phyloP scores from a whole-genome alignment of 2,113 vertebrate species.

The Sialia sialis region DNA sequence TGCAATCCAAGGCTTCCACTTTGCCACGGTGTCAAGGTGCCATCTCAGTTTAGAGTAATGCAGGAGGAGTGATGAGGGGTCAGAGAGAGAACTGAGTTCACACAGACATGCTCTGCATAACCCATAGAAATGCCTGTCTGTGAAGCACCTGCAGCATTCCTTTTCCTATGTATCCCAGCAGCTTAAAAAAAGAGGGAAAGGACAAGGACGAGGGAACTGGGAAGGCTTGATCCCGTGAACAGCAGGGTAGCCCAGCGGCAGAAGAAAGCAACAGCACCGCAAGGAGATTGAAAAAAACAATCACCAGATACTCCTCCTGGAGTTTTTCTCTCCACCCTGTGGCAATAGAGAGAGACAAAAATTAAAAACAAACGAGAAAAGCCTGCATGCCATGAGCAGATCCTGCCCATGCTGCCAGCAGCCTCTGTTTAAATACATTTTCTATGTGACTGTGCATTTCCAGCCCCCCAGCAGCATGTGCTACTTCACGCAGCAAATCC shows the following conservation, averaged over 20 bases:
- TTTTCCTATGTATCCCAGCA: neutral
- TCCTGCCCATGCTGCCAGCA: neutral
- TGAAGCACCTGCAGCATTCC: neutral
- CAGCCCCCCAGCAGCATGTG: neutral
- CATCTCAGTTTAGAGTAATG: neutral
- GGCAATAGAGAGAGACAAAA: neutral
- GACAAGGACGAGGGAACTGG: neutral
- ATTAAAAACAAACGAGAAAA: neutral
- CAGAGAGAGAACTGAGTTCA: neutral
- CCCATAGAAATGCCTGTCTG: neutral
- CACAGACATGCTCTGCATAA: rapidly evolving
- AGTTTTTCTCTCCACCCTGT: neutral
- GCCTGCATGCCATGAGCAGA: rapidly evolving
- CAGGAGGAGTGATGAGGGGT: neutral
- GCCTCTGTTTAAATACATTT: neutral
- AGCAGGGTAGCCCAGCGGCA: neutral
- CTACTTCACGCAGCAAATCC: neutral
- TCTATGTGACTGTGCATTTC: neutral
- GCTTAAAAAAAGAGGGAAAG: neutral
- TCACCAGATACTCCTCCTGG: neutral
- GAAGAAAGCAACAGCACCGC: neutral
- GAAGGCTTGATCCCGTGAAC: neutral
- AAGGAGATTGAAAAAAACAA: neutral
- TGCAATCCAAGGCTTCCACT: neutral
- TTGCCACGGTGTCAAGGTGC: neutral